These are phyloP conservation scores for Lysandra coridon DNA, from an alignment of 2,888 invertebrate species.

Conservation along the genomic window DNA sequence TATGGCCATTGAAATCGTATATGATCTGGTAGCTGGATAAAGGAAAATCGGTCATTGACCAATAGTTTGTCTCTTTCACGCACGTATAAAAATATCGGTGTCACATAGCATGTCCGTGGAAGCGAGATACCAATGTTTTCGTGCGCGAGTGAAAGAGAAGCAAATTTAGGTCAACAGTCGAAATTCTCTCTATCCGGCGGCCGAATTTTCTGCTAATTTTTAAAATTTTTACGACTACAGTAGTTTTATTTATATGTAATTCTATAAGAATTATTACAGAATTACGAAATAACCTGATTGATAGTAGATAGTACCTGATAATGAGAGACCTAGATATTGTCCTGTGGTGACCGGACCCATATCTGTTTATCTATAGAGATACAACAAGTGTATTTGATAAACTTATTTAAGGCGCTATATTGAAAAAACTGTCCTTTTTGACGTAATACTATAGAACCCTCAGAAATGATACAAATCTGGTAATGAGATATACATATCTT, in stretches of 20 bases:
- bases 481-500: no score
- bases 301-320: constrained; percentile 5
- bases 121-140: no score
- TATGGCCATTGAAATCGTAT: neutral
- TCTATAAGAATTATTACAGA: neutral
- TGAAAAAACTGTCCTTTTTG: no score
- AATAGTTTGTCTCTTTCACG: neutral
- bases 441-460: no score
- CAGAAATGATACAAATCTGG: no score
- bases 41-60: neutral
- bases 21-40: no score
- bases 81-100: neutral
- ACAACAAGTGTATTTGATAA: neutral
- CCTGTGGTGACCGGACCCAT: neutral
- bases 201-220: neutral
- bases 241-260: neutral
- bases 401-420: neutral
- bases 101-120: no score
- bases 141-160: no score
- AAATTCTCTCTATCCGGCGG: no score
- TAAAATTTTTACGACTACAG: neutral
- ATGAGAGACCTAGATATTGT: neutral
- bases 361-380: neutral
- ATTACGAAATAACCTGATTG: neutral
- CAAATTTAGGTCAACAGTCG: no score